These are phyloP conservation scores for Lagenorhynchus albirostris DNA, from an alignment of 2,113 vertebrate genomes.

Conservation along the genomic window DNA sequence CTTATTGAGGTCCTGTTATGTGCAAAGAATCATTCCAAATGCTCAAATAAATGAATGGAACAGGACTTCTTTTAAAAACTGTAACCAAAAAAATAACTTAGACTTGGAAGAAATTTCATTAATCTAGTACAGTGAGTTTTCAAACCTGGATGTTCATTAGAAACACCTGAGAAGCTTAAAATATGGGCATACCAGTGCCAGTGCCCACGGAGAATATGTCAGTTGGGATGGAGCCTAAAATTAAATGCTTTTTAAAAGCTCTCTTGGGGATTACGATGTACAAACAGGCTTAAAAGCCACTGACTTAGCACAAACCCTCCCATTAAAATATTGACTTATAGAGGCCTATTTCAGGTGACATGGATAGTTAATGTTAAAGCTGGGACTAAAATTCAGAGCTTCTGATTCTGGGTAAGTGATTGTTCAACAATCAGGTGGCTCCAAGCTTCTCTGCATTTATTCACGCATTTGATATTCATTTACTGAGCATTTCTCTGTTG, in stretches of 20 bases:
- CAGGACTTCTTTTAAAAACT: neutral
- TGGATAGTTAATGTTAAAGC: neutral
- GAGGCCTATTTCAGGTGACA: neutral
- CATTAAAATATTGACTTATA: neutral
- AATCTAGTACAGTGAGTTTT: neutral
- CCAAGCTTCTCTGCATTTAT: neutral
- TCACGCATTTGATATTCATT: neutral
- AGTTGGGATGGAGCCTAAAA: neutral
- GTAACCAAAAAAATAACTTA: neutral
- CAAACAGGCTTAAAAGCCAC: neutral
- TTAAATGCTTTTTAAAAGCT: constrained; percentile 12
- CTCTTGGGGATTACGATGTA: neutral
- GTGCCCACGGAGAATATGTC: neutral
- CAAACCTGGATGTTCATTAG: neutral
- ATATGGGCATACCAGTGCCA: neutral
- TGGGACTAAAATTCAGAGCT: neutral
- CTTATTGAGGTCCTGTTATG: neutral
- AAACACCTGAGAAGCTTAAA: neutral
- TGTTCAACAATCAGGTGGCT: neutral
- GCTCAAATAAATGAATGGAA: neutral
- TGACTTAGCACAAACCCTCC: neutral
- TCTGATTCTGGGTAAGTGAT: neutral
- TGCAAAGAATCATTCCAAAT: neutral
- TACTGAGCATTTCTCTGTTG: neutral
- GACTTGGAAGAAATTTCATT: neutral